A percentile compares a stretch with the other conserved stretches of the same genome.
Conservation (phyloP, 2,888 invertebrate species). For the Pristionchus maxplancki region DNA sequence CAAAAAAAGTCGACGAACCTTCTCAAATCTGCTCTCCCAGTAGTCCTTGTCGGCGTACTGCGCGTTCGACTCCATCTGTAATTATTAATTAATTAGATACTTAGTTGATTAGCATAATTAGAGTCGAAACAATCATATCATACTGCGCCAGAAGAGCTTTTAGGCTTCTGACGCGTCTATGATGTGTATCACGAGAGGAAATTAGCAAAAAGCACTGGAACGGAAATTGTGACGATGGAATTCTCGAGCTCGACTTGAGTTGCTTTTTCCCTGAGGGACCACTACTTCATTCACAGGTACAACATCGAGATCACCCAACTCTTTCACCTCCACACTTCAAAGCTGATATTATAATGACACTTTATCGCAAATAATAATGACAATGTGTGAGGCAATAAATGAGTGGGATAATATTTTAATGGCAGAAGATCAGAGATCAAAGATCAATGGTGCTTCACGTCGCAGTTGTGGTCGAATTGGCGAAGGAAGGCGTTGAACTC, state of each 20-base stretch:
- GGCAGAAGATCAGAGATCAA: not conserved
- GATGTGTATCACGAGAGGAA: too few species aligned
- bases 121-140: too few species aligned
- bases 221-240: not conserved
- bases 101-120: too few species aligned
- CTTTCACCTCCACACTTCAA: not conserved
- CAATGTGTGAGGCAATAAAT: not conserved
- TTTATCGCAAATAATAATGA: not conserved
- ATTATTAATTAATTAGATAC: not conserved
- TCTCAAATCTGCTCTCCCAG: constrained; percentile 68
- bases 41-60: constrained; percentile 67
- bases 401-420: not conserved
- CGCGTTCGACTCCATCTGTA: constrained; percentile 35
- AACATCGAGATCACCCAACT: not conserved
- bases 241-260: too few species aligned
- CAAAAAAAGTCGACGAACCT: not conserved
- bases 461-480: constrained; percentile 52
- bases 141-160: too few species aligned
- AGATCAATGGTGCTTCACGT: constrained; percentile 20
- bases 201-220: not conserved
- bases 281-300: not conserved
- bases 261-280: not conserved
- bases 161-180: too few species aligned
- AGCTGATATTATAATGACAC: not conserved
- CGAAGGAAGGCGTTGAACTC: constrained; percentile 32